Evolutionary conservation across 2,113 vertebrate species (phyloP).

Genomic region (Tyrannus savana): DNA sequence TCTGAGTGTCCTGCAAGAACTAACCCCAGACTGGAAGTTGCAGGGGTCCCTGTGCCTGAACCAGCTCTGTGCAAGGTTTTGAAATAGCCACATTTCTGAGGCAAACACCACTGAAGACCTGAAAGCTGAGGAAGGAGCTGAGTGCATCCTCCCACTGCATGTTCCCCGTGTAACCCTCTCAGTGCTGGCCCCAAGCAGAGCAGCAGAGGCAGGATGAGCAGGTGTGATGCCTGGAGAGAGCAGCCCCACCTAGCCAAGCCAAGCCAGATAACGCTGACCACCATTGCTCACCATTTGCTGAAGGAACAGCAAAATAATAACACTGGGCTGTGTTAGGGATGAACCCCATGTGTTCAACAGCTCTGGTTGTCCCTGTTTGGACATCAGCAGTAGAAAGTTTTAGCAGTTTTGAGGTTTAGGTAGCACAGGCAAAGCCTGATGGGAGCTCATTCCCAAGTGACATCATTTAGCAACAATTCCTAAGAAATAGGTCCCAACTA

Average conservation of each 20-base stretch:
- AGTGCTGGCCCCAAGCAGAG: background rate
- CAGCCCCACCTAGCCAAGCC: background rate
- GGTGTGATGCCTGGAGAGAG: background rate
- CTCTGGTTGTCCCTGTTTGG: background rate
- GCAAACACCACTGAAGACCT: background rate
- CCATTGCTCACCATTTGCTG: background rate
- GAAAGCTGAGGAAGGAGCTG: background rate
- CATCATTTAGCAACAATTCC: constrained; percentile 51
- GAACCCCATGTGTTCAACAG: rapidly evolving
- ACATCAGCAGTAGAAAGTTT: background rate
- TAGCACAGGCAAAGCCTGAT: background rate
- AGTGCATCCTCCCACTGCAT: rapidly evolving
- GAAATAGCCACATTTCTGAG: background rate
- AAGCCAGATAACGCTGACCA: background rate
- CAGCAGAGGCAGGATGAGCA: background rate
- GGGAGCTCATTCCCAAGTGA: constrained; percentile 37
- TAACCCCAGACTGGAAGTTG: background rate
- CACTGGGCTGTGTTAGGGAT: background rate
- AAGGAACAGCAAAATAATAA: too few species aligned
- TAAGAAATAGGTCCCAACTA: constrained; percentile 58
- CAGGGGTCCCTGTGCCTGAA: background rate
- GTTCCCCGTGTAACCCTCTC: background rate
- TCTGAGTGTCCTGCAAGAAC: background rate
- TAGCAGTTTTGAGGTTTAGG: background rate
- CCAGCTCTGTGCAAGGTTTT: background rate